A percentile compares a stretch with the other conserved stretches of the same genome.
phyloP scores from a whole-genome alignment of 2,888 invertebrate genomes.

The Nymphalis urticae region DNA sequence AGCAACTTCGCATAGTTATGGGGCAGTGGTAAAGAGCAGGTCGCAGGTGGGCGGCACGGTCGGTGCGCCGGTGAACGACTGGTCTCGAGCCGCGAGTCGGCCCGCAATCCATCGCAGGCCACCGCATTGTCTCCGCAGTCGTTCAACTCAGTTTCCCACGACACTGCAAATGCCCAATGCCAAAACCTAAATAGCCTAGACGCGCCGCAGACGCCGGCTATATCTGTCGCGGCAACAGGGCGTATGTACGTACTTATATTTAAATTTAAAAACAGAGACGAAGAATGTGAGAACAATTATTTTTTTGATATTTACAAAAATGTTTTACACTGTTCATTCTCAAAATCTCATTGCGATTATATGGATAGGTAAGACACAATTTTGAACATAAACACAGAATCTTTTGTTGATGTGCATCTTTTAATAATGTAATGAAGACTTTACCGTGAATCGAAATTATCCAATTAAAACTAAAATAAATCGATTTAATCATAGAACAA shows the following conservation, averaged over 20 bases:
- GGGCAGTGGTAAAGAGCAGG: slow-evolving; percentile 30
- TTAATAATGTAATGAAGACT: not conserved
- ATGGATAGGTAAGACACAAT: not conserved
- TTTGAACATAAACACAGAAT: too few species aligned
- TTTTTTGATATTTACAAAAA: too few species aligned
- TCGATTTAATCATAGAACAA: slow-evolving; percentile 36
- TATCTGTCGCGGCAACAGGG: slow-evolving; percentile 68
- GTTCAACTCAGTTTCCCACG: slow-evolving; percentile 82
- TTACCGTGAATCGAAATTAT: slow-evolving; percentile 1
- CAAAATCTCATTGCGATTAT: too few species aligned
- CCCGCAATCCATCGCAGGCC: slow-evolving; percentile 32
- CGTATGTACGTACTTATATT: slow-evolving; percentile 43
- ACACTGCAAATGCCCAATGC: slow-evolving; percentile 74
- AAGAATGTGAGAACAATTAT: not conserved
- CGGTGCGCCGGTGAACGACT: slow-evolving; percentile 36
- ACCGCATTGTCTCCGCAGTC: slow-evolving; percentile 76
- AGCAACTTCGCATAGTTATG: slow-evolving; percentile 23
- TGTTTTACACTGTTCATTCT: too few species aligned
- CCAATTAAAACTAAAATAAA: slow-evolving; percentile 27
- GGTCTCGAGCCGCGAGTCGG: slow-evolving; percentile 23
- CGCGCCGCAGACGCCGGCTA: slow-evolving; percentile 76
- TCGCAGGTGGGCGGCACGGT: slow-evolving; percentile 35
- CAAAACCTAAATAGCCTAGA: slow-evolving; percentile 79
- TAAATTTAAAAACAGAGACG: slow-evolving; percentile 55
- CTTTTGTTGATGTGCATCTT: too few species aligned